Evolutionary conservation across 1,140 invertebrate species (phyloP), one percentile per base, ranked within the genome.

Genomic region (Drosophila persimilis): DNA sequence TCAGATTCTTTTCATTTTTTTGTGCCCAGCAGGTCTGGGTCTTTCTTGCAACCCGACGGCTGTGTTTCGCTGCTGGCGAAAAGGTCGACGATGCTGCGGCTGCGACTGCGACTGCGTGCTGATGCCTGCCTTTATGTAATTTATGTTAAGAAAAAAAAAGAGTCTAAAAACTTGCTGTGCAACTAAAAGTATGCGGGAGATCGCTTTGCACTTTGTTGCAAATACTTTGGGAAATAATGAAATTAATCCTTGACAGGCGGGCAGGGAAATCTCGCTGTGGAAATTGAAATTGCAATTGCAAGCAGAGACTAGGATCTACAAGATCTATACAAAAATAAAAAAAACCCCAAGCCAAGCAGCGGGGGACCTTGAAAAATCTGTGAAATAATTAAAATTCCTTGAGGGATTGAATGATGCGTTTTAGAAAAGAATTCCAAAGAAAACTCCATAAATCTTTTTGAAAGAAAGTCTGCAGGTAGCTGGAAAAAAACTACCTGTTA

Each of bases 181-280:
- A 72, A 62, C 55, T 75, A 26, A 51, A 76, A 79, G 71, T 88
- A 88, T 88, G 83, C 83, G 83, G 84, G 83, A 88, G 83, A 88
- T 73, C 79, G 80, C 63, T 47, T 31, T 61, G 35, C 51, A 17
- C 44, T 51, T 31, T 62, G 64, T 69, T 52, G 64, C 61, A 74
- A 39, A 74, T 63, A 65, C 73, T 73, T 80, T 75, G 54, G 43
- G 63, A 89, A 89, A 83, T 90, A 90, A 90, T 90, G 89, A 90
- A 90, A 90, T 90, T 90, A 90, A 90, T 90, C 89, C 89, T 88
- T 90, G 89, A 90, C 89, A 90, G 79, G 88, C 80, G 24, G 24
- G 24, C 24, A 7, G 29, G 29, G 64, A 74, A 73, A 62, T 69
- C 75, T 57, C 57, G 43, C 52, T 70, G 63, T 62, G 60, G 71